Conservation (phyloP, 1,140 invertebrate species). For the Zeugodacus cucurbitae region DNA sequence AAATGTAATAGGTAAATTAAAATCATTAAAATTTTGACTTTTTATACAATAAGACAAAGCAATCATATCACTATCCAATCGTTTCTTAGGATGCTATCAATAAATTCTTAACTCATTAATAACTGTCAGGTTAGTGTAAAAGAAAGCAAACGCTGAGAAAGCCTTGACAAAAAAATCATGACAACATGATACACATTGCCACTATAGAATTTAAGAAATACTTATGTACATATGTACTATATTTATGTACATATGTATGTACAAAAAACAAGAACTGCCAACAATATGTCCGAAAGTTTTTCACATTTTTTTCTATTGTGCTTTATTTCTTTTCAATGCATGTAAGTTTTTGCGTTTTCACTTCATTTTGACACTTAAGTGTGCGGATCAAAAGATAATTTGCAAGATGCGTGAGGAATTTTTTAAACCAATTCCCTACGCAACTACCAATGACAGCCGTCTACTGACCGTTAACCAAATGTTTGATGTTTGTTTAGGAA, state of each 20-base stretch:
- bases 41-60: no score
- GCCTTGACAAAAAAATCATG: neutral
- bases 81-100: neutral
- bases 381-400: conserved; percentile 65
- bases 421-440: conserved; percentile 43
- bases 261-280: neutral
- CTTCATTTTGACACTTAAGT: conserved; percentile 53
- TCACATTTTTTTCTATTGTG: neutral
- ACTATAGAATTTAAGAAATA: neutral
- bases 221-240: neutral
- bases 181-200: neutral
- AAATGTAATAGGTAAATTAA: no score
- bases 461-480: neutral
- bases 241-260: neutral
- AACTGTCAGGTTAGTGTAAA: neutral
- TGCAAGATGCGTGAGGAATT: conserved; percentile 65
- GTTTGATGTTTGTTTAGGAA: neutral
- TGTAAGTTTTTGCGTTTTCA: neutral
- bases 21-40: no score
- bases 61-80: neutral
- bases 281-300: neutral
- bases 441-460: neutral
- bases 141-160: neutral
- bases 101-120: neutral
- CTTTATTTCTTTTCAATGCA: neutral